Base-by-base conservation (phyloP, 2,797 vertebrate genomes). In the Dallia pectoralis region DNA sequence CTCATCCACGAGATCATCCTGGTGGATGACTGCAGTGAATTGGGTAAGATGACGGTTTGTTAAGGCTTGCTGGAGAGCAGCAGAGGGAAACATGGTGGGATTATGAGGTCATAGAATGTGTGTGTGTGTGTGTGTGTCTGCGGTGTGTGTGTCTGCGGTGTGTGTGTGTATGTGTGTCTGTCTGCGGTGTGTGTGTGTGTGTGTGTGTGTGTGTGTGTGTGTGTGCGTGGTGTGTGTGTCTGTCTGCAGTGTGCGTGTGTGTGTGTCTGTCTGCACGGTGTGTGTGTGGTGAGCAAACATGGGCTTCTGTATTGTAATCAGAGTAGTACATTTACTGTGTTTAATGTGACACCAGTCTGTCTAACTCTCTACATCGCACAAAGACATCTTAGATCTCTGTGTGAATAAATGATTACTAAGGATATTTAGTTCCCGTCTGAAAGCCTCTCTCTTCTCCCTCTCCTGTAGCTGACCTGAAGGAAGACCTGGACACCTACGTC, bases 1-100 rank as follows among this genome's bases (percentile, higher is more conserved):
- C 92, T 99, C 64, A 94, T 99, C 53, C 96, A 96, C 1, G 95
- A 99, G 79, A 86, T 99, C 83, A 89, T 99, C 71, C 92, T 99
- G 74, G 97, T 99, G 83, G 97, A 99, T 0, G 97, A 99, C 82
- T 91, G 91, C 89, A 99, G 97, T 30, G 96, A 98, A 70, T 80
- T 98, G 0, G 95, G 97, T 95, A 82, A 91, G 66, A 7, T 65
- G 6, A 6, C 5, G 32, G 5, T 68, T 32, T 22, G 25, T 48
- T 61, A 33, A 29, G 33, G 47, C 61, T 29, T 30, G 30, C 32
- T 44, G 73, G 66, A 62, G 40, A 27, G 27, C 59, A 19, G 27
- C 29, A 25, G 16, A 71, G n/a, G 25, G 33, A n/a, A 36, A 65
- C 64, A 32, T 36, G 33, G 33, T 15, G n/a, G 15, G 44, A 16